Evolutionary conservation across 2,113 vertebrate species (phyloP).

Genomic region (Oreotragus oreotragus): DNA sequence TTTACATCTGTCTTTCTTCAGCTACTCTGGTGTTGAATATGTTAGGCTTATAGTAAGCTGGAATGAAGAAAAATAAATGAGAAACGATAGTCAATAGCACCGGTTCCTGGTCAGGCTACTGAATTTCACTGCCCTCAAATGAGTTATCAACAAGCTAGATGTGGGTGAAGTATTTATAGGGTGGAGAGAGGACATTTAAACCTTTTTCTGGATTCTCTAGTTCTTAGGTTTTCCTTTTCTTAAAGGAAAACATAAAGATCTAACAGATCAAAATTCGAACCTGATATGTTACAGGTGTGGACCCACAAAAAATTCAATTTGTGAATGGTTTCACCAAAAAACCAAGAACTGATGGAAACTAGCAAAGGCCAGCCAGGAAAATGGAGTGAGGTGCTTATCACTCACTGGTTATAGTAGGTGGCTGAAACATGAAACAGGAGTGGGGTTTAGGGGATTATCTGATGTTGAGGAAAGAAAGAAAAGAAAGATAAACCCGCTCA

Average conservation of each 20-base stretch:
- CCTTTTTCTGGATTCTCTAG: background rate
- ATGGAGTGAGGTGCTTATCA: background rate
- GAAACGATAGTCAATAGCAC: background rate
- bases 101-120: background rate
- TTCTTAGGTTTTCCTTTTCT: background rate
- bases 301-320: background rate
- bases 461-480: background rate
- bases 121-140: background rate
- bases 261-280: slow-evolving; percentile 10
- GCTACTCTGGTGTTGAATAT: background rate
- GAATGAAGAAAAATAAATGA: slow-evolving; percentile 26
- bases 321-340: slow-evolving; percentile 6
- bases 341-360: background rate
- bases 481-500: background rate
- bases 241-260: background rate
- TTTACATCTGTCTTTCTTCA: slow-evolving; percentile 50
- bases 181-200: background rate
- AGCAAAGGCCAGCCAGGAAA: background rate
- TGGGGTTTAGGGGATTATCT: background rate
- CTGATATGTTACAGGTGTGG: background rate
- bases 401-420: background rate
- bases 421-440: slow-evolving; percentile 16
- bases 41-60: background rate
- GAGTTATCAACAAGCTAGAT: background rate
- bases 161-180: background rate